Conservation (phyloP, 2,113 vertebrate genomes). For the Agelaius phoeniceus region DNA sequence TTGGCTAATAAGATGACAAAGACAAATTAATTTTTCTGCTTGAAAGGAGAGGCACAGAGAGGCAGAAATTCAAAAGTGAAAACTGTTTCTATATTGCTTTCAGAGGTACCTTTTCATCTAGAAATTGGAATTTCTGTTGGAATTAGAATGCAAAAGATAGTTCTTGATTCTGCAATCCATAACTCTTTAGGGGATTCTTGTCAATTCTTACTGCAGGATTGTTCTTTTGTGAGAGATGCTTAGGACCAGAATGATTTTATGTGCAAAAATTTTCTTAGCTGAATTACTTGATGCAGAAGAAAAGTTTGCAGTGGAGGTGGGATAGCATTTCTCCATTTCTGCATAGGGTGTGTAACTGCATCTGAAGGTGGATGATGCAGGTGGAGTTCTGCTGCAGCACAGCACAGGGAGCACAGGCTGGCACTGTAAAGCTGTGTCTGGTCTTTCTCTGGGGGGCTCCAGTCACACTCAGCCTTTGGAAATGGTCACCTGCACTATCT, state of each 20-base stretch:
- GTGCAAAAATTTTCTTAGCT: not conserved
- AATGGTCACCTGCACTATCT: not conserved
- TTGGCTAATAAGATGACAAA: not conserved
- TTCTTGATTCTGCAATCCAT: not conserved
- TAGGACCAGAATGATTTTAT: not conserved
- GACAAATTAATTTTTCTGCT: not conserved
- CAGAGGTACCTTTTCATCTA: not conserved
- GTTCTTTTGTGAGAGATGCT: not conserved
- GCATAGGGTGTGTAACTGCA: rapidly evolving
- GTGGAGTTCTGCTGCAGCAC: not conserved
- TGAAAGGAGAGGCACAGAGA: not conserved
- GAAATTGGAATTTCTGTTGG: not conserved
- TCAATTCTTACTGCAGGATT: not conserved
- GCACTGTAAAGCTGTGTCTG: not conserved
- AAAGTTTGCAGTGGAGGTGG: not conserved
- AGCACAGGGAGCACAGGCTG: not conserved
- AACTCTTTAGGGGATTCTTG: not conserved
- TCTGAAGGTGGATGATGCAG: not conserved
- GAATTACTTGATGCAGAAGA: not conserved
- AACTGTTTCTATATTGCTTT: not conserved
- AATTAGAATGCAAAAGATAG: not conserved
- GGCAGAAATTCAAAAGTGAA: not conserved
- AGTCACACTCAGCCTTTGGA: not conserved
- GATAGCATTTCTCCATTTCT: not conserved
- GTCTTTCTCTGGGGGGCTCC: not conserved